These are phyloP conservation scores for Dione juno DNA, from an alignment of 2,888 invertebrate species.

Conservation along the genomic window DNA sequence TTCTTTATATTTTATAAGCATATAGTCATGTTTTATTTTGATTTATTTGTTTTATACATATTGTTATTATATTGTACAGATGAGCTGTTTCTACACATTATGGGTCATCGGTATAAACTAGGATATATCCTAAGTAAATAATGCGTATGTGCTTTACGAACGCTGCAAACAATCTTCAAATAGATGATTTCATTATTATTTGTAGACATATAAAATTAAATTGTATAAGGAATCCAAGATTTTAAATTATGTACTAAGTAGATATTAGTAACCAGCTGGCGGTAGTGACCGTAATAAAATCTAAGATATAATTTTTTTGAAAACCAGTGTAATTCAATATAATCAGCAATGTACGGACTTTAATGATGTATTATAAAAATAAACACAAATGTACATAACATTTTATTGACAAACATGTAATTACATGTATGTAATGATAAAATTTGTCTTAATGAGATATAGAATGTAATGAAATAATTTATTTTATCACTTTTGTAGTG, in stretches of 20 bases:
- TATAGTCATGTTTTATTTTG: too few species aligned
- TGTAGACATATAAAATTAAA: too few species aligned
- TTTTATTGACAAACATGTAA: conserved; percentile 12
- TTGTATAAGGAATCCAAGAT: too few species aligned
- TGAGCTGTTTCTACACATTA: too few species aligned
- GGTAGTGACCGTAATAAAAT: not conserved
- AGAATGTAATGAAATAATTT: conserved; percentile 15
- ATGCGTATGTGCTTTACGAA: too few species aligned
- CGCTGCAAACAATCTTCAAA: too few species aligned
- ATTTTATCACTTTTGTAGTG: conserved; percentile 16
- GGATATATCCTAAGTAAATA: too few species aligned
- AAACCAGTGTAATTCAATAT: not conserved
- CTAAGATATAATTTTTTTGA: not conserved
- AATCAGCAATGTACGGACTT: not conserved
- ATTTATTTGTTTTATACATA: too few species aligned
- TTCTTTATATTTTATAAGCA: too few species aligned
- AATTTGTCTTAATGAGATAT: conserved; percentile 1
- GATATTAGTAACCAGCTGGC: not conserved
- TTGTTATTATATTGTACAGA: too few species aligned
- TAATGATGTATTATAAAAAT: conserved; percentile 1
- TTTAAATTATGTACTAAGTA: not conserved
- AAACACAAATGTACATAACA: not conserved
- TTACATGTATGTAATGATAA: conserved; percentile 9
- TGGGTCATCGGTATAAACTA: too few species aligned
- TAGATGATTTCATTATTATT: too few species aligned